phyloP scores from a whole-genome alignment of 2,888 invertebrate species.

The Apamea monoglypha region DNA sequence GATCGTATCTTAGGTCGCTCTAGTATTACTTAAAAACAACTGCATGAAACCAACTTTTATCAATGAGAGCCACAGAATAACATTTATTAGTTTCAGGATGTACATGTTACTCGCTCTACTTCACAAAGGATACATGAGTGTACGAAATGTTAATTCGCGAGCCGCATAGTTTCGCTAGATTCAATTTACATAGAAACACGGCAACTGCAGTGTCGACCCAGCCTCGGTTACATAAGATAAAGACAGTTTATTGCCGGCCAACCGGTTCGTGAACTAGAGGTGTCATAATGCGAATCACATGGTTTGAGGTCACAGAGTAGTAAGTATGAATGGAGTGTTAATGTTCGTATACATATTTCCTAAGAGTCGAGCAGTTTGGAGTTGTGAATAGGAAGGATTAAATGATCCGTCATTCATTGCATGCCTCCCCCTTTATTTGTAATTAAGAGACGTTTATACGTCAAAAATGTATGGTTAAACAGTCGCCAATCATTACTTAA shows the following conservation, averaged over 20 bases:
- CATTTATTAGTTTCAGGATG: slow-evolving; percentile 18
- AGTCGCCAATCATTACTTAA: background rate
- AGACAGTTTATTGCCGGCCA: slow-evolving; percentile 63
- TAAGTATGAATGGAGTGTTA: slow-evolving; percentile 23
- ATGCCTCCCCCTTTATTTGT: background rate
- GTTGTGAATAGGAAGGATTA: background rate
- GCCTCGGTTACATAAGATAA: slow-evolving; percentile 68
- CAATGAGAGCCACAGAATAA: background rate
- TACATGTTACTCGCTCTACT: slow-evolving; percentile 47
- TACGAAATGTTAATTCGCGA: slow-evolving; percentile 45
- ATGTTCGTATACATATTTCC: too few species aligned
- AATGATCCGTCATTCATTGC: background rate
- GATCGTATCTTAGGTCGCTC: background rate
- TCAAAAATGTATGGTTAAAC: too few species aligned
- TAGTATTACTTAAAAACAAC: background rate
- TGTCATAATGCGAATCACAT: slow-evolving; percentile 75
- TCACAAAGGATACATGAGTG: slow-evolving; percentile 49
- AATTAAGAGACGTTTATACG: background rate
- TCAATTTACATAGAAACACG: slow-evolving; percentile 60
- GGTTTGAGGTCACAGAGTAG: slow-evolving; percentile 48
- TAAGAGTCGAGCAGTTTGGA: background rate
- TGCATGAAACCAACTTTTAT: background rate
- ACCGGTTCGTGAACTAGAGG: slow-evolving; percentile 74
- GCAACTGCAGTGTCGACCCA: slow-evolving; percentile 54
- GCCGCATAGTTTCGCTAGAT: slow-evolving; percentile 54